Conservation (phyloP, 2,888 invertebrate species). For the Ethmia dodecea region DNA sequence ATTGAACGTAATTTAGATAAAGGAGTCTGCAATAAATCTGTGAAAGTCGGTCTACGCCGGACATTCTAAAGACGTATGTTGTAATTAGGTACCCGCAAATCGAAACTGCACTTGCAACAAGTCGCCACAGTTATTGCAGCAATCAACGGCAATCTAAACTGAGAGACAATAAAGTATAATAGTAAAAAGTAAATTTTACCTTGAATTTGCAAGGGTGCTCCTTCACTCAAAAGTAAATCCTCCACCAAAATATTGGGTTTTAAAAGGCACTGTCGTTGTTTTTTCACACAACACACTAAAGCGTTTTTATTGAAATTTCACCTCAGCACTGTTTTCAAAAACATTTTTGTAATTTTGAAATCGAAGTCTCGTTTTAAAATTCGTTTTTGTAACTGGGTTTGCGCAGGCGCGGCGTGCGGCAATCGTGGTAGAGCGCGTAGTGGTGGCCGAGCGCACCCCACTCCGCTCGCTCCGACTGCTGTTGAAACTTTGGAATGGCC, state of each 20-base stretch:
- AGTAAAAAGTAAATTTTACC: constrained; percentile 43
- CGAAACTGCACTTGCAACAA: constrained; percentile 53
- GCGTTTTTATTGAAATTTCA: constrained; percentile 40
- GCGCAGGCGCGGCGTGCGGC: constrained; percentile 53
- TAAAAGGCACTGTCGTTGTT: constrained; percentile 28
- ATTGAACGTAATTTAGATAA: constrained; percentile 19
- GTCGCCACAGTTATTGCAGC: constrained; percentile 37
- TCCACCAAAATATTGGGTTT: constrained; percentile 35
- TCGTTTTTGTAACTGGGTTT: constrained; percentile 19
- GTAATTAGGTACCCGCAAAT: constrained; percentile 56
- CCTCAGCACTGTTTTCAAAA: constrained; percentile 58
- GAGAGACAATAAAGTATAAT: constrained; percentile 19
- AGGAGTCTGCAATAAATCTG: constrained; percentile 36
- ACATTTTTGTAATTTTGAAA: constrained; percentile 55
- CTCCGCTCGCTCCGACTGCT: constrained; percentile 36
- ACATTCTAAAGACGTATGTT: constrained; percentile 45
- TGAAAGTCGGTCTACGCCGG: constrained; percentile 48
- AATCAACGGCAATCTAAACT: constrained; percentile 27
- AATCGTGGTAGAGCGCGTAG: constrained; percentile 51
- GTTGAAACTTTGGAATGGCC: constrained; percentile 36
- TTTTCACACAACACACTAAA: constrained; percentile 27
- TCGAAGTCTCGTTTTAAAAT: constrained; percentile 35
- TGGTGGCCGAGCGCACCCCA: constrained; percentile 48
- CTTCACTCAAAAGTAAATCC: constrained; percentile 45
- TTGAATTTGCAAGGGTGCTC: constrained; percentile 41